These are phyloP conservation scores for Salmo trutta DNA, from an alignment of 2,797 vertebrate species.

Conservation along the genomic window DNA sequence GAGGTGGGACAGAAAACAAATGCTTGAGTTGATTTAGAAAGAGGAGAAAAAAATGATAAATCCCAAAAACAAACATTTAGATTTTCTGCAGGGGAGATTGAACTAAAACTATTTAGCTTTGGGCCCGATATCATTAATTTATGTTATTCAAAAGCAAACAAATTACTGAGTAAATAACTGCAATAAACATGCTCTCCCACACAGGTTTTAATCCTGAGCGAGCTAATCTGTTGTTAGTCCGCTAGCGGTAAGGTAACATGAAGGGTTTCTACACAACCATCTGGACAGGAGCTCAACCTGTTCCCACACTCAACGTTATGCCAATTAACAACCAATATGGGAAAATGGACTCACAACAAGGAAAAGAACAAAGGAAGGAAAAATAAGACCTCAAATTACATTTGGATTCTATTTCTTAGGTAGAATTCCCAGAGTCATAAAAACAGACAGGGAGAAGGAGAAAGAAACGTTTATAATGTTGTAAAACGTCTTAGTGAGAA, in stretches of 20 bases:
- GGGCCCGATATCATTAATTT: slow-evolving; percentile 55
- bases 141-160: slow-evolving; percentile 51
- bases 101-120: slow-evolving; percentile 56
- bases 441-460: neutral
- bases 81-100: slow-evolving; percentile 59
- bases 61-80: slow-evolving; percentile 47
- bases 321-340: slow-evolving; percentile 60
- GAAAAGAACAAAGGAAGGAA: neutral
- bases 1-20: slow-evolving; percentile 74
- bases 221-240: slow-evolving; percentile 61
- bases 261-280: slow-evolving; percentile 64
- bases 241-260: slow-evolving; percentile 59
- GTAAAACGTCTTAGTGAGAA: neutral
- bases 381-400: neutral
- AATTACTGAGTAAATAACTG: slow-evolving; percentile 52
- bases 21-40: slow-evolving; percentile 69
- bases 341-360: slow-evolving; percentile 42
- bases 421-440: neutral
- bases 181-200: slow-evolving; percentile 43
- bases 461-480: neutral
- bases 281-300: slow-evolving; percentile 67
- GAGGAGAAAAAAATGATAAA: slow-evolving; percentile 53
- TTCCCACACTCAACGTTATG: slow-evolving; percentile 64
- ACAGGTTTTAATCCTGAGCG: slow-evolving; percentile 59
- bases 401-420: neutral